phyloP scores from a whole-genome alignment of 1,140 invertebrate species.

The Oedothorax gibbosus region DNA sequence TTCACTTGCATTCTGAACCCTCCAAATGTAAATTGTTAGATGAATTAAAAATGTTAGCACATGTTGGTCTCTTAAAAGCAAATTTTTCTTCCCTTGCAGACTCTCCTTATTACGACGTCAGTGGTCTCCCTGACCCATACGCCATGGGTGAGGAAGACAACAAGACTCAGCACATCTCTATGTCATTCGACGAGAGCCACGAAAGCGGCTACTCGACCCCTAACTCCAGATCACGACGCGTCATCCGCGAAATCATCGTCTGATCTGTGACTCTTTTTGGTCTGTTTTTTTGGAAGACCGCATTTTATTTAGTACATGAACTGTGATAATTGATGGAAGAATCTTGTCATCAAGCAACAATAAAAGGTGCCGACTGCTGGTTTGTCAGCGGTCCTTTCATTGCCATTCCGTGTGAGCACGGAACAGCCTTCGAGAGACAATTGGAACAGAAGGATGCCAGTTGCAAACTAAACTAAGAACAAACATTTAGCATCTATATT shows the following conservation, averaged over 20 bases:
- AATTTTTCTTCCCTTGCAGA: slow-evolving; percentile 71
- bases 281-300: slow-evolving; percentile 27
- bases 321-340: slow-evolving; percentile 49
- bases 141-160: slow-evolving; percentile 73
- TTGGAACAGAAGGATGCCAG: not conserved
- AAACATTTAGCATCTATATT: no score
- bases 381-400: slow-evolving; percentile 6
- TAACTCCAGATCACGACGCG: slow-evolving; percentile 86
- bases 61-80: no score
- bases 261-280: slow-evolving; percentile 71
- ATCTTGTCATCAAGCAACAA: slow-evolving; percentile 22
- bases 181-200: slow-evolving; percentile 90
- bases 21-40: no score
- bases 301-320: slow-evolving; percentile 11
- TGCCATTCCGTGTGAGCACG: slow-evolving; percentile 49
- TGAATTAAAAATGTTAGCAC: no score
- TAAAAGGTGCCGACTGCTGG: slow-evolving; percentile 40
- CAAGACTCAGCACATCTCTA: slow-evolving; percentile 83
- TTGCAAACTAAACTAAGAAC: no score
- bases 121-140: slow-evolving; percentile 87
- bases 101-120: slow-evolving; percentile 92
- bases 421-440: slow-evolving; percentile 44
- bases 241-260: slow-evolving; percentile 94
- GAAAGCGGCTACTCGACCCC: slow-evolving; percentile 94
- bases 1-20: no score